Percentiles rank a stretch among this genome's conserved stretches.
Evolutionary conservation across 2,113 vertebrate species (phyloP).

Genomic region (Coptodon rendalli): DNA sequence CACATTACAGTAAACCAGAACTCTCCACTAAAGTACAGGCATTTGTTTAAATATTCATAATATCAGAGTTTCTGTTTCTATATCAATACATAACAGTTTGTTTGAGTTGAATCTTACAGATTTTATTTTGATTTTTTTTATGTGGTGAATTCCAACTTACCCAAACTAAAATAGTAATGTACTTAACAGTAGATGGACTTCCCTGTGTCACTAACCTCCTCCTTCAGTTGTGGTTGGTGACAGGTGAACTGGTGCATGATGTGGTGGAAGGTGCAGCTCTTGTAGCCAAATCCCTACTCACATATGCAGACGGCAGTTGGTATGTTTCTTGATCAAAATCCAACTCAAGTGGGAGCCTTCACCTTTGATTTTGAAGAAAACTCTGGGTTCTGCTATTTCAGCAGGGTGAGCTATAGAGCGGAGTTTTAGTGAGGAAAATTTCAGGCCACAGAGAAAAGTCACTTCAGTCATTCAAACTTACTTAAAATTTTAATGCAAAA

Average conservation of each 20-base stretch:
- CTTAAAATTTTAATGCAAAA: fast-evolving
- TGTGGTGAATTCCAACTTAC: neutral
- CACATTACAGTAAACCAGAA: neutral
- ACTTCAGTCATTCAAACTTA: neutral
- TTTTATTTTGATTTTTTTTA: neutral
- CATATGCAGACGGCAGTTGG: constrained; percentile 84
- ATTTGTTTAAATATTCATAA: neutral
- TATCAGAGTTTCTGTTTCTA: neutral
- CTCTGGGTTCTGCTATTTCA: fast-evolving
- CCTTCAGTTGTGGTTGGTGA: constrained; percentile 47
- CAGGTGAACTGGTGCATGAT: constrained; percentile 90
- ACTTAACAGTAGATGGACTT: neutral
- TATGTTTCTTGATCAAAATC: neutral
- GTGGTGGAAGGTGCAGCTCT: constrained; percentile 86
- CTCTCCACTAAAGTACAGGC: neutral
- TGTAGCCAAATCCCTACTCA: constrained; percentile 87
- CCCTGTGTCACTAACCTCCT: neutral
- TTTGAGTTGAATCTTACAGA: neutral
- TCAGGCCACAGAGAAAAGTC: neutral
- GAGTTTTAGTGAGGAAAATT: fast-evolving
- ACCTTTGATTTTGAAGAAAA: fast-evolving
- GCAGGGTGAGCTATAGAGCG: neutral
- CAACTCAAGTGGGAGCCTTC: fast-evolving
- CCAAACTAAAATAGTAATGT: neutral
- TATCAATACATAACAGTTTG: neutral